Base-by-base conservation (phyloP, 2,113 vertebrate species). In the Hypocryptadius cinnamomeus region DNA sequence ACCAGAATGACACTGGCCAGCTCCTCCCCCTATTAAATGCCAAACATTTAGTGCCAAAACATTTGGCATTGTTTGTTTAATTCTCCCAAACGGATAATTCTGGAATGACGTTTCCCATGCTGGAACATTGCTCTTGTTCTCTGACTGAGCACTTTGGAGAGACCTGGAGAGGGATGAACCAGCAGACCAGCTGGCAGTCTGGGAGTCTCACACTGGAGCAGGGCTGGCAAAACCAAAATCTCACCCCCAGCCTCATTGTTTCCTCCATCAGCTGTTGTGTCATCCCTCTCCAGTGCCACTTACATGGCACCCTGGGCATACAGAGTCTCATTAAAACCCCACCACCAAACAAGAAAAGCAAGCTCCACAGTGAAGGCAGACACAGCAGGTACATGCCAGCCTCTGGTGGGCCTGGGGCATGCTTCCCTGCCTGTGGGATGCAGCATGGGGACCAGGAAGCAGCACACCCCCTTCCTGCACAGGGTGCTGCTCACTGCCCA, bases 311-410 rank as follows among this genome's bases (percentile, higher is more conserved):
- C 8, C 17, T 2, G 2, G 6, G n/a, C 4, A 1, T 31, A 12
- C 13, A 40, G 42, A 65, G 19, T 24, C 37, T 50, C 48, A 27
- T 35, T 31, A 60, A 91, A 85, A 42, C 15, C 20, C 16, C 22
- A 23, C 28, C 5, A 21, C 13, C 47, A 68, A 63, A 53, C 0
- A 2, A 60, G 28, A 47, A 60, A 44, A 65, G 40, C 44, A 27
- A 54, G 35, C 23, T 64, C 28, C 1, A 10, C 1, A 6, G 64
- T 2, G 6, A 39, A 37, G 44, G 16, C 21, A 68, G 57, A 10
- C 2, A 3, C 31, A 63, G 37, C 0, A 2, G 45, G 20, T 28
- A 4, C 0, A 0, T 63, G 70, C 45, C 76, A 76, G 72, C 31
- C 44, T 28, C 70, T 5, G 18, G 28, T 2, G 7, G 24, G 50